Conservation (phyloP, 2,113 vertebrate genomes). For the Malurus cyaneus region DNA sequence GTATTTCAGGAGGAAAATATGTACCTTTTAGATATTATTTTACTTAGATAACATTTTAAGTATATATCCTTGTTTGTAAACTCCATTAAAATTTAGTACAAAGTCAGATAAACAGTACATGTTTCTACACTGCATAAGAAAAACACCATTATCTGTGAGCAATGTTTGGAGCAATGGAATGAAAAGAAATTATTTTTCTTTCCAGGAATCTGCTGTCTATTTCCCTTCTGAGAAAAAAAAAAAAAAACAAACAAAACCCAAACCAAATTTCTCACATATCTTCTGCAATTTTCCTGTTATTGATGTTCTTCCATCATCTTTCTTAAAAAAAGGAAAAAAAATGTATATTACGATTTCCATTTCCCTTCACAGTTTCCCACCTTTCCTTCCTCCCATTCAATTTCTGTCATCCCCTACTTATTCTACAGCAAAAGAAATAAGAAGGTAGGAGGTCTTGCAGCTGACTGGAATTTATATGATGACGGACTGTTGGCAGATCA, state of each 20-base stretch:
- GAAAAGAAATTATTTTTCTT: not conserved
- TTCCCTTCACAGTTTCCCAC: not conserved
- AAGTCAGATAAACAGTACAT: not conserved
- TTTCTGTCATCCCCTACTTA: not conserved
- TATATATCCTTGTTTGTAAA: not conserved
- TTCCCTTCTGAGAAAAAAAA: not conserved
- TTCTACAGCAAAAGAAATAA: not conserved
- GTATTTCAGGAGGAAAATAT: not conserved
- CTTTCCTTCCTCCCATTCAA: not conserved
- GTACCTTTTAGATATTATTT: not conserved
- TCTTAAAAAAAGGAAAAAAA: not conserved
- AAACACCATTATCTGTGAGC: not conserved
- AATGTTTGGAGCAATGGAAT: not conserved
- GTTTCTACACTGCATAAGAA: not conserved
- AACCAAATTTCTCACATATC: not conserved
- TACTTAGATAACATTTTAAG: too few species aligned
- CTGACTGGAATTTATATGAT: not conserved
- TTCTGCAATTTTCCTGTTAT: not conserved
- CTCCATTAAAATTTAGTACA: not conserved
- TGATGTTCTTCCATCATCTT: not conserved
- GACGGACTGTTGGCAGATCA: not conserved
- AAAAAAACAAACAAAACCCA: too few species aligned
- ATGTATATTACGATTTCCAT: not conserved
- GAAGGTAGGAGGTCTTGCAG: not conserved
- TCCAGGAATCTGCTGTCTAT: not conserved